Evolutionary conservation across 2,888 invertebrate species (phyloP), one percentile per base, ranked within the genome.

Genomic region (Chydorus sphaericus): DNA sequence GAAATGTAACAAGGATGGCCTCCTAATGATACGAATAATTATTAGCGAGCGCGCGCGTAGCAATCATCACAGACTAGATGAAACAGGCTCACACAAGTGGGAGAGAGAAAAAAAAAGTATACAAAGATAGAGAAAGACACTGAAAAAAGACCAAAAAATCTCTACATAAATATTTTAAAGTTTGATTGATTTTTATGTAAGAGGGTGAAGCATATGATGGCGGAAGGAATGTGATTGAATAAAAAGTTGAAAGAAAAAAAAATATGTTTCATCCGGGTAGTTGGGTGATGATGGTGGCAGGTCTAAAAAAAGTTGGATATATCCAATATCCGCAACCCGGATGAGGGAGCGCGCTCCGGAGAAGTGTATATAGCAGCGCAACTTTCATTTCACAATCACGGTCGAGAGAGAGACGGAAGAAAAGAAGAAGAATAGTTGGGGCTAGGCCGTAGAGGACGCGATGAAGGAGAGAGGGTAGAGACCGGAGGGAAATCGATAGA

Each of bases 1-100:
- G n/a, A n/a, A n/a, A n/a, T n/a, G n/a, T n/a, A n/a, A n/a, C n/a
- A n/a, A n/a, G n/a, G n/a, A n/a, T n/a, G n/a, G n/a, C n/a, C n/a
- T n/a, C n/a, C n/a, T n/a, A n/a, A n/a, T n/a, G n/a, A n/a, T n/a
- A n/a, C n/a, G n/a, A n/a, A n/a, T n/a, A n/a, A n/a, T n/a, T n/a
- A n/a, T n/a, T n/a, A n/a, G n/a, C n/a, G 20, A 36, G 4, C 14
- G 18, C 33, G 33, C 33, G 33, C 33, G 33, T 33, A n/a, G n/a
- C n/a, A 44, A 44, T 18, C 44, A 44, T 44, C 44, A 44, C 44
- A 44, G 44, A 44, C 44, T 44, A 44, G 44, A 44, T 44, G 44
- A 44, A 33, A 33, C 33, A 33, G 33, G 33, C 33, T 39, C 20
- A 23, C 3, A 26, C 33, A 33, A 8, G 14, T 33, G 33, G 33